phyloP scores from a whole-genome alignment of 35 echinoderm and acorn worm species.

The Eucidaris tribuloides region DNA sequence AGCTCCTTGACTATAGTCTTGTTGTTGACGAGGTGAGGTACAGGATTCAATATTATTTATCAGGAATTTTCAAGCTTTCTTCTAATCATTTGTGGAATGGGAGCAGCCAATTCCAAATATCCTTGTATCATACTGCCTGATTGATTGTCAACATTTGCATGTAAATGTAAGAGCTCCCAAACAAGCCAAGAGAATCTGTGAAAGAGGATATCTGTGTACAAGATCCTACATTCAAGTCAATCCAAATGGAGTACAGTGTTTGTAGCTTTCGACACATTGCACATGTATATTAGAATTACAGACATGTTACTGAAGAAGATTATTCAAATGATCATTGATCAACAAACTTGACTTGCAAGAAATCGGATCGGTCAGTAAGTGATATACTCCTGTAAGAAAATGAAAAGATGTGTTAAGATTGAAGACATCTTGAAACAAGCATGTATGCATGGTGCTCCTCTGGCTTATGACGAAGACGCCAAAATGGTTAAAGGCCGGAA shows the following conservation, averaged over 20 bases:
- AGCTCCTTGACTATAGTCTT: neutral
- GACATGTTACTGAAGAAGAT: constrained; percentile 18
- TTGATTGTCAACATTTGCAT: neutral
- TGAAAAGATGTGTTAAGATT: neutral
- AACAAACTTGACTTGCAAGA: neutral
- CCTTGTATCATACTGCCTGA: constrained; percentile 18
- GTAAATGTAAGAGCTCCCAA: neutral
- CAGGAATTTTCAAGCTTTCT: constrained; percentile 6
- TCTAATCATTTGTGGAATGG: constrained; percentile 6
- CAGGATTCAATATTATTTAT: neutral
- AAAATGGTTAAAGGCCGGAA: neutral
- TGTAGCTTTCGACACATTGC: neutral
- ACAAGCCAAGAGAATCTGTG: neutral
- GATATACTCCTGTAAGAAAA: neutral
- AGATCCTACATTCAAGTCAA: constrained; percentile 2
- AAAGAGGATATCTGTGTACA: neutral
- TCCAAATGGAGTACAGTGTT: neutral
- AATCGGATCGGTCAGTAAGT: neutral
- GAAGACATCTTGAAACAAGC: neutral
- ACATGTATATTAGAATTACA: constrained; percentile 5
- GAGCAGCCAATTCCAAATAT: constrained; percentile 27
- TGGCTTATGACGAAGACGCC: neutral
- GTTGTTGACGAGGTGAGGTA: neutral
- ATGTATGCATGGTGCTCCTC: neutral
- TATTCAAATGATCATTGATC: neutral